Evolutionary conservation across 2,797 vertebrate genomes (phyloP).

Genomic region (Malacoraja senta): DNA sequence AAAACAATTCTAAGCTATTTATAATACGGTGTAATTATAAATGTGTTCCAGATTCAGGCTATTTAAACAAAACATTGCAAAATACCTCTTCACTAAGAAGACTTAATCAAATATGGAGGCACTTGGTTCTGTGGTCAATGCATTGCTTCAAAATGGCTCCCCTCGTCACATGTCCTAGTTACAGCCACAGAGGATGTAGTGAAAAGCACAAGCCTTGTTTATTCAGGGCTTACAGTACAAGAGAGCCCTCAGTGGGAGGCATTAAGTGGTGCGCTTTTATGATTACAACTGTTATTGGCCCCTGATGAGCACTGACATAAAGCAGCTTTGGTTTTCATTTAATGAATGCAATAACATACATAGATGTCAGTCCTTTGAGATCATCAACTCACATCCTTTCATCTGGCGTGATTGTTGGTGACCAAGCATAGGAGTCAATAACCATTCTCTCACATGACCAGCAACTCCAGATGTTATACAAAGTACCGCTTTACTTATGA

Average conservation of each 20-base stretch:
- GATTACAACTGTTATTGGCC: background rate
- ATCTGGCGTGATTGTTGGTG: no score
- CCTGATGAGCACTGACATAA: background rate
- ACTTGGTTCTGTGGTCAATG: no score
- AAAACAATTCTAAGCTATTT: no score
- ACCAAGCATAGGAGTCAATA: background rate
- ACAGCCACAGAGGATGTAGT: background rate
- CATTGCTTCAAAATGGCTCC: no score
- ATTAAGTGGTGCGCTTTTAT: background rate
- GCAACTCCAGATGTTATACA: background rate
- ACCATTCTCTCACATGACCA: background rate
- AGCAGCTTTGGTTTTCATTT: background rate
- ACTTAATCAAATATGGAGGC: no score
- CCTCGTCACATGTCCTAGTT: background rate
- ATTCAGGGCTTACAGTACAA: background rate
- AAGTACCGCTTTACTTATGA: background rate
- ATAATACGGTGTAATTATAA: no score
- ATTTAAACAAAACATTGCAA: no score
- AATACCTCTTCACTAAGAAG: no score
- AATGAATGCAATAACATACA: background rate
- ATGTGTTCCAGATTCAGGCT: no score
- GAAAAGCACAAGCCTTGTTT: background rate
- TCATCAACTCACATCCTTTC: background rate
- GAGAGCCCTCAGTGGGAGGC: background rate
- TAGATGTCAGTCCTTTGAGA: background rate